These are phyloP conservation scores for Stegodyphus mimosarum DNA, from an alignment of 1,140 invertebrate genomes.

Conservation along the genomic window DNA sequence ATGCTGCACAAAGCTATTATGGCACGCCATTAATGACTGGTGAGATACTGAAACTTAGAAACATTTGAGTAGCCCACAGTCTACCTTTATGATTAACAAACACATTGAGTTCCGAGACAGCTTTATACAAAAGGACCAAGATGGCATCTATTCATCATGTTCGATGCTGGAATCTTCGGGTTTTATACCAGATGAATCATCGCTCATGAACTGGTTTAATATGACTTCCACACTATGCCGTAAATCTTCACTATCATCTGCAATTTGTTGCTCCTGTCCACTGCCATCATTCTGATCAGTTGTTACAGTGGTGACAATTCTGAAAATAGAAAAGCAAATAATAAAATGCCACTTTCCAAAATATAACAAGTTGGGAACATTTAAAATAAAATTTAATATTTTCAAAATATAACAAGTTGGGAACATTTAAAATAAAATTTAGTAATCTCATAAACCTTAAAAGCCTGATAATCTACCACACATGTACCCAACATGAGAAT, in stretches of 20 bases:
- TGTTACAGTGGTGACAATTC: constrained; percentile 44
- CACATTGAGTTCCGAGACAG: not conserved
- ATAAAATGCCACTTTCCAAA: too few species aligned
- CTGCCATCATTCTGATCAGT: constrained; percentile 20
- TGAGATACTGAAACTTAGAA: constrained; percentile 19
- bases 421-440: too few species aligned
- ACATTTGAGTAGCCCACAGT: constrained; percentile 24
- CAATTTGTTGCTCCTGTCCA: constrained; percentile 1
- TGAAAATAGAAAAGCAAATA: not conserved
- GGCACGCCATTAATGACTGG: constrained; percentile 48
- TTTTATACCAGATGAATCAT: not conserved
- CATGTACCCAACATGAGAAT: too few species aligned
- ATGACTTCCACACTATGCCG: constrained; percentile 51
- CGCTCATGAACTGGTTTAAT: constrained; percentile 41
- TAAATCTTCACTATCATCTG: constrained; percentile 34
- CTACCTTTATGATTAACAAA: not conserved
- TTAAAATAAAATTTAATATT: too few species aligned
- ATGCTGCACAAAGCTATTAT: constrained; percentile 59
- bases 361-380: too few species aligned
- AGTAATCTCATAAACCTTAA: too few species aligned
- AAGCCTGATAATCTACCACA: too few species aligned
- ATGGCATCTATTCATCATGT: constrained; percentile 17
- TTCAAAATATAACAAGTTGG: too few species aligned
- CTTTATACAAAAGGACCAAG: not conserved
- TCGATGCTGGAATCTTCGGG: not conserved